phyloP scores from a whole-genome alignment of 2,113 vertebrate species.

The Naja naja region DNA sequence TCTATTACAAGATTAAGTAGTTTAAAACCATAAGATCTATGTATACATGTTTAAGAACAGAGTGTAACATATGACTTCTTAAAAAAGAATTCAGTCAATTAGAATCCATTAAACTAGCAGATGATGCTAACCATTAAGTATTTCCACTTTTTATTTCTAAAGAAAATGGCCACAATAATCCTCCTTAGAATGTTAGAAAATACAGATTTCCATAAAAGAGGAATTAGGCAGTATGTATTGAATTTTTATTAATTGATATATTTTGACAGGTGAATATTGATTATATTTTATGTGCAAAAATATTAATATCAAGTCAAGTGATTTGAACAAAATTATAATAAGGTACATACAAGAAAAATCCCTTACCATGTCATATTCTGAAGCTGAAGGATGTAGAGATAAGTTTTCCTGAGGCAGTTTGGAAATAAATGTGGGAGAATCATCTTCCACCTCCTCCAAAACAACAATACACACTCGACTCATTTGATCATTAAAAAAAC shows the following conservation, averaged over 20 bases:
- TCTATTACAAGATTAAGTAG: conserved; percentile 17
- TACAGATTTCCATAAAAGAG: background rate
- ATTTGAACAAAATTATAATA: conserved; percentile 13
- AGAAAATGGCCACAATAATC: background rate
- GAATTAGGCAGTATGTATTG: background rate
- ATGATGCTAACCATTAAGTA: background rate
- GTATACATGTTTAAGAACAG: conserved; percentile 20
- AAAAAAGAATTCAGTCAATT: conserved; percentile 46
- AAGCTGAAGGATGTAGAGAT: conserved; percentile 59
- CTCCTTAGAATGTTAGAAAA: background rate
- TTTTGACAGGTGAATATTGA: background rate
- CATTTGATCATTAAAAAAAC: conserved; percentile 83
- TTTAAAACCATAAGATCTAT: background rate
- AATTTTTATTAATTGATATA: background rate
- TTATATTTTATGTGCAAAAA: background rate
- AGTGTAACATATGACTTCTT: background rate
- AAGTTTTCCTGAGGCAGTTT: conserved; percentile 75
- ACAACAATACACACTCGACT: conserved; percentile 93
- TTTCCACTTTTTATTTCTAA: background rate
- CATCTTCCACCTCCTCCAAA: conserved; percentile 93
- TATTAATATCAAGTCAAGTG: background rate
- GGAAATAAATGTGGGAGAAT: conserved; percentile 78
- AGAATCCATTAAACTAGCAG: background rate
- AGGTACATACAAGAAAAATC: conserved; percentile 55
- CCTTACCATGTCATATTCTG: conserved; percentile 80